Evolutionary conservation across 2,797 vertebrate species (phyloP).

Genomic region (Sebastes iracundus): DNA sequence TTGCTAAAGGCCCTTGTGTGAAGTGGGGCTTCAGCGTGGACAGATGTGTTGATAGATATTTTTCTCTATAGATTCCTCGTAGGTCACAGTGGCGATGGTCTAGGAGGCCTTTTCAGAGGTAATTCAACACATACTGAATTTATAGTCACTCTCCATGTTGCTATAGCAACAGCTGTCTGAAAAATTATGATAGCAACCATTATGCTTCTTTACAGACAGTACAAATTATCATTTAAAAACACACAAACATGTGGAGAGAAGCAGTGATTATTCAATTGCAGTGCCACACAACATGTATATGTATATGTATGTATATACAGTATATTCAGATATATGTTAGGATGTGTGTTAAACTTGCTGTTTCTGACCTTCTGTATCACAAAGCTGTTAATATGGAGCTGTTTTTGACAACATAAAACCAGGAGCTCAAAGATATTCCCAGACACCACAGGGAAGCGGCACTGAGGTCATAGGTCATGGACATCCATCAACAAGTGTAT

Average conservation of each 20-base stretch:
- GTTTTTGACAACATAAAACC: background rate
- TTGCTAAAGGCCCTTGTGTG: slow-evolving; percentile 86
- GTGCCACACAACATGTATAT: background rate
- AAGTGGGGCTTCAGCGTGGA: slow-evolving; percentile 39
- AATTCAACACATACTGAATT: slow-evolving; percentile 36
- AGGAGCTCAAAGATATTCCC: background rate
- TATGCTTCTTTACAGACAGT: background rate
- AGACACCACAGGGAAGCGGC: slow-evolving; percentile 6
- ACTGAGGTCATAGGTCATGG: slow-evolving; percentile 29
- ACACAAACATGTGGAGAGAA: background rate
- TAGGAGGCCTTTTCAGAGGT: slow-evolving; percentile 24
- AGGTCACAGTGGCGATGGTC: slow-evolving; percentile 46
- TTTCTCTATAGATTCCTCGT: slow-evolving; percentile 20
- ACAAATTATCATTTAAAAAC: background rate
- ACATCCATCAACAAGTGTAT: slow-evolving; percentile 49
- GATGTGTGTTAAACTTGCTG: background rate
- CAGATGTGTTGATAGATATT: slow-evolving; percentile 53
- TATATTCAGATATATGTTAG: background rate
- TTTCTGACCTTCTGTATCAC: background rate
- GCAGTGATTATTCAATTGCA: background rate
- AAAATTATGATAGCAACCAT: background rate
- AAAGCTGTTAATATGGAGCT: background rate
- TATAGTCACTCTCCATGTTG: background rate
- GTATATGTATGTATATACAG: background rate
- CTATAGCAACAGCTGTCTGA: slow-evolving; percentile 28